Percentiles rank a stretch among this genome's conserved stretches.
Evolutionary conservation across 2,113 vertebrate genomes (phyloP).

Genomic region (Melanocharis versteri): DNA sequence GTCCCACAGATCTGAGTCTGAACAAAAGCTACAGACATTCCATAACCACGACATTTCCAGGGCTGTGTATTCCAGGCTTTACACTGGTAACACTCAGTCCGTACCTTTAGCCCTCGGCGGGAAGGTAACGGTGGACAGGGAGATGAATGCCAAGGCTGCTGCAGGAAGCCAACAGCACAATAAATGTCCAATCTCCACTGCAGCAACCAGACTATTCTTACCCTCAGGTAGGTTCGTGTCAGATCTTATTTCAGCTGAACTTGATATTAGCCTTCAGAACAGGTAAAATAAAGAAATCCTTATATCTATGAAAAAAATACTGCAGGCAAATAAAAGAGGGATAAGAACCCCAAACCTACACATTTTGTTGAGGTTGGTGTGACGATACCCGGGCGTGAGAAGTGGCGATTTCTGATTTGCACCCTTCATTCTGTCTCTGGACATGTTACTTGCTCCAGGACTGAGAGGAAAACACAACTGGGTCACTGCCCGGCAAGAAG

Average conservation of each 20-base stretch:
- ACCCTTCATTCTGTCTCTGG: not conserved
- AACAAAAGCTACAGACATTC: not conserved
- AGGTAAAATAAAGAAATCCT: not conserved
- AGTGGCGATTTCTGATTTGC: not conserved
- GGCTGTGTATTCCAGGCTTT: not conserved
- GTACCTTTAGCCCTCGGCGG: rapidly evolving
- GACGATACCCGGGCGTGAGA: not conserved
- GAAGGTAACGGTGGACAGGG: not conserved
- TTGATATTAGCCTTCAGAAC: not conserved
- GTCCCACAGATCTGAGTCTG: rapidly evolving
- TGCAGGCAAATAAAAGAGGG: not conserved
- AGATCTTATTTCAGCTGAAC: not conserved
- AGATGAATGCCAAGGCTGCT: not conserved
- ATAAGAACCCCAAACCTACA: not conserved
- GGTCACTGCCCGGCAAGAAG: not conserved
- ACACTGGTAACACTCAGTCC: rapidly evolving
- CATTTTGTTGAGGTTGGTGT: not conserved
- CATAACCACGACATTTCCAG: rapidly evolving
- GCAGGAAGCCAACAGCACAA: not conserved
- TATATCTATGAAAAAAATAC: not conserved
- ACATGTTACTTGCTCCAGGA: not conserved
- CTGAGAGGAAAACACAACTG: rapidly evolving
- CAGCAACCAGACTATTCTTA: not conserved
- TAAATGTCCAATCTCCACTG: not conserved
- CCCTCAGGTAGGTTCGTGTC: not conserved